phyloP scores from a whole-genome alignment of 1,140 invertebrate genomes.

The Ectropis grisescens region DNA sequence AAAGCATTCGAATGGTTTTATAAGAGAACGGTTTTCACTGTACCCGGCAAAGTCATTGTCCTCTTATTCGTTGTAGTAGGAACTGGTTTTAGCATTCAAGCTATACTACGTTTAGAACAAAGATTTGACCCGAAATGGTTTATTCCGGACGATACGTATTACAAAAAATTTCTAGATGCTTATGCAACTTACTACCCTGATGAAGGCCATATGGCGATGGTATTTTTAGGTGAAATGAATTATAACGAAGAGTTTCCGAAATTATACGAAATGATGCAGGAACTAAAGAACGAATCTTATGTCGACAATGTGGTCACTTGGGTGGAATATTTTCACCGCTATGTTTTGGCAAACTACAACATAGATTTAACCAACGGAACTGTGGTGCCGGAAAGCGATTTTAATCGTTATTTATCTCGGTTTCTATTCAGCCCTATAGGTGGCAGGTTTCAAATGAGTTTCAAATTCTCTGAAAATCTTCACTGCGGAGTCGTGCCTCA shows the following conservation, averaged over 20 bases:
- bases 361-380: slow-evolving; percentile 62
- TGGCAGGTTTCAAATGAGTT: slow-evolving; percentile 77
- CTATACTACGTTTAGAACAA: slow-evolving; percentile 76
- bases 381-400: slow-evolving; percentile 65
- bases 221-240: slow-evolving; percentile 78
- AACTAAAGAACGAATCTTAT: slow-evolving; percentile 69
- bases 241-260: slow-evolving; percentile 75
- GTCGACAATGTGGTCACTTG: slow-evolving; percentile 74
- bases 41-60: slow-evolving; percentile 73
- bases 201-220: slow-evolving; percentile 74
- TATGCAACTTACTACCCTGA: slow-evolving; percentile 74
- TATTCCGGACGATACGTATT: slow-evolving; percentile 78
- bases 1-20: slow-evolving; percentile 71
- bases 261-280: slow-evolving; percentile 70
- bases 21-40: slow-evolving; percentile 73
- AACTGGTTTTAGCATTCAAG: slow-evolving; percentile 73
- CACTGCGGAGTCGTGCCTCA: slow-evolving; percentile 73
- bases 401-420: slow-evolving; percentile 75
- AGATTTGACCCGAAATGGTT: slow-evolving; percentile 86
- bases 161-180: slow-evolving; percentile 73
- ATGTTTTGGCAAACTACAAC: slow-evolving; percentile 68
- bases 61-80: slow-evolving; percentile 72
- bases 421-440: slow-evolving; percentile 79
- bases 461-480: slow-evolving; percentile 74
- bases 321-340: slow-evolving; percentile 74